phyloP scores from a whole-genome alignment of 1,140 invertebrate genomes.

The Colletes latitarsis region DNA sequence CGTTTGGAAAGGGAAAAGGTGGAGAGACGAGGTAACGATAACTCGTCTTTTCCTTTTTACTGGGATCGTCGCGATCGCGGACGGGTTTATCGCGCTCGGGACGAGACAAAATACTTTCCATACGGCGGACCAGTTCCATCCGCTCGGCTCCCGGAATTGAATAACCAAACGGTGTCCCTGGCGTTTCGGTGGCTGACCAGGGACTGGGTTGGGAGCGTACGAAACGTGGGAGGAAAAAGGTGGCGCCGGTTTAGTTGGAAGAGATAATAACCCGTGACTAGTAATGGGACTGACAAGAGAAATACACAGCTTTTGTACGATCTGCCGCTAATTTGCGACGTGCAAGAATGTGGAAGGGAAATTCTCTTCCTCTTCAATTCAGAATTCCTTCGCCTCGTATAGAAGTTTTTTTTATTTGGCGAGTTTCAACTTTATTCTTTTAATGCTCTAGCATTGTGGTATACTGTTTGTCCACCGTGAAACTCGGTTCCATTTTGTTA shows the following conservation, averaged over 20 bases:
- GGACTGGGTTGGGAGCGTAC: too few species aligned
- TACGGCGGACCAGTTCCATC: constrained; percentile 11
- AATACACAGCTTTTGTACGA: too few species aligned
- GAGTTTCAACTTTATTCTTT: too few species aligned
- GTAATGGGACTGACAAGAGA: too few species aligned
- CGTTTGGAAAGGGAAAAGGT: background rate
- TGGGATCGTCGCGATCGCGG: background rate
- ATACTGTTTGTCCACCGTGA: too few species aligned
- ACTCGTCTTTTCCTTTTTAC: background rate
- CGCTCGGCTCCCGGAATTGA: constrained; percentile 22
- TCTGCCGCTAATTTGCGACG: too few species aligned
- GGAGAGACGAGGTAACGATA: background rate
- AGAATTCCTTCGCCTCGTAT: too few species aligned
- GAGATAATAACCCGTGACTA: constrained; percentile 50
- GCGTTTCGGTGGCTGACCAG: background rate
- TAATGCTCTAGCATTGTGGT: too few species aligned
- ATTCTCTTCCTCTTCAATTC: too few species aligned
- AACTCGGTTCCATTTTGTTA: too few species aligned
- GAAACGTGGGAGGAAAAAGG: background rate
- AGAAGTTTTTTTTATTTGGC: too few species aligned
- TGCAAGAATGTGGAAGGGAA: too few species aligned
- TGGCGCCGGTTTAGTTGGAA: constrained; percentile 16
- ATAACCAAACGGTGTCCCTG: background rate
- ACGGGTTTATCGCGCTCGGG: background rate
- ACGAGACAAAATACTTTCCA: constrained; percentile 2